These are phyloP conservation scores for Drosophila parvula DNA, from an alignment of 1,140 invertebrate species.

Conservation along the genomic window DNA sequence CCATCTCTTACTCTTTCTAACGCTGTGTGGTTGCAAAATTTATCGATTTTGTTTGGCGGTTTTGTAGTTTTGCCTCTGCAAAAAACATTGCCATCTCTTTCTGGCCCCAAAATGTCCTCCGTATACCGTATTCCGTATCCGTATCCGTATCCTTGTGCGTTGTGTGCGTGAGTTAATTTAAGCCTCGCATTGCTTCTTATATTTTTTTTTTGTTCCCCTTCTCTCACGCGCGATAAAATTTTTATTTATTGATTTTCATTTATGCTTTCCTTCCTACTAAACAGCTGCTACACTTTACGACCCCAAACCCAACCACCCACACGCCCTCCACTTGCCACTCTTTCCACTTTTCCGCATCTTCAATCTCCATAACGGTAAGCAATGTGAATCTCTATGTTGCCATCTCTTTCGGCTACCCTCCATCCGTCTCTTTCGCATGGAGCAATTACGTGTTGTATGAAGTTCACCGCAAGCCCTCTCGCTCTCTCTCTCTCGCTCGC, in stretches of 20 bases:
- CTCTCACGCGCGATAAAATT: constrained; percentile 60
- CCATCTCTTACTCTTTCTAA: neutral
- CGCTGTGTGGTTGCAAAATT: constrained; percentile 45
- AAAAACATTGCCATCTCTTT: constrained; percentile 18
- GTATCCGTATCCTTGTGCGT: constrained; percentile 4
- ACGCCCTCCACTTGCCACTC: constrained; percentile 8
- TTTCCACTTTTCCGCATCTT: constrained; percentile 41
- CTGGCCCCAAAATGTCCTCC: constrained; percentile 23
- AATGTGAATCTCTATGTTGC: constrained; percentile 18
- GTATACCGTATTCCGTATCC: neutral
- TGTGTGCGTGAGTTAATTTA: constrained; percentile 52
- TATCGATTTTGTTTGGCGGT: constrained; percentile 75
- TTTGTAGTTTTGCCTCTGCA: constrained; percentile 48
- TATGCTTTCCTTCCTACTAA: constrained; percentile 70
- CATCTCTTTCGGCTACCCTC: neutral
- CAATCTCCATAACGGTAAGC: constrained; percentile 59
- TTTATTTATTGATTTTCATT: constrained; percentile 80
- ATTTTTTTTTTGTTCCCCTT: neutral
- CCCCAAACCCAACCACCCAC: constrained; percentile 2
- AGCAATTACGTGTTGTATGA: constrained; percentile 43
- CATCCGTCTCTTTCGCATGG: constrained; percentile 1
- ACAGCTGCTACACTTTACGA: constrained; percentile 73
- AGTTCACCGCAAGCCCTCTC: constrained; percentile 42
- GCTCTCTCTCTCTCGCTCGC: constrained; percentile 1
- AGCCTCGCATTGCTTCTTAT: constrained; percentile 20